These are phyloP conservation scores for Anhinga rufa DNA, from an alignment of 2,113 vertebrate species.

Conservation along the genomic window DNA sequence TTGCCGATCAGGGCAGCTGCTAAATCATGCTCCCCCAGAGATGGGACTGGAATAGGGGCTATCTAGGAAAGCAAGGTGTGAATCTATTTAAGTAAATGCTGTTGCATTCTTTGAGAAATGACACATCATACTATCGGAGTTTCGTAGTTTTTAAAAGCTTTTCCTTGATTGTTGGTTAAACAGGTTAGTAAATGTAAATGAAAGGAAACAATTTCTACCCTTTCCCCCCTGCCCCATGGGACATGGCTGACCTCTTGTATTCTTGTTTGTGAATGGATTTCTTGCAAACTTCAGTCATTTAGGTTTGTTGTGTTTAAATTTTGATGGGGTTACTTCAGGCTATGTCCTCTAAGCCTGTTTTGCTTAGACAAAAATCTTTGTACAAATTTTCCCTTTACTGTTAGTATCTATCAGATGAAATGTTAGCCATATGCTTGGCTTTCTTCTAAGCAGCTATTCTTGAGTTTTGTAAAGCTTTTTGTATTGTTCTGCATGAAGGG, in stretches of 20 bases:
- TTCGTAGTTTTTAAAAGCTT: background rate
- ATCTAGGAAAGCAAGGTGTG: background rate
- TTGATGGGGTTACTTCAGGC: background rate
- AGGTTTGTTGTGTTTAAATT: background rate
- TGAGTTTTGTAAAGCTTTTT: background rate
- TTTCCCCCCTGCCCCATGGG: fast-evolving
- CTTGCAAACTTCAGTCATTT: background rate
- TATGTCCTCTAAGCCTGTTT: background rate
- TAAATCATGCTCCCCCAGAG: background rate
- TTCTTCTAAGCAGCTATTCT: background rate
- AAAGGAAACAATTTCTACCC: background rate
- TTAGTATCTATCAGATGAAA: background rate
- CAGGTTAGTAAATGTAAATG: background rate
- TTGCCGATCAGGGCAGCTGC: background rate
- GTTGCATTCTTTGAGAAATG: background rate
- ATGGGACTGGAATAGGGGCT: background rate
- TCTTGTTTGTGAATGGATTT: background rate
- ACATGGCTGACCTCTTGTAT: background rate
- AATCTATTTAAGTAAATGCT: background rate
- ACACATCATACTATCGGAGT: background rate
- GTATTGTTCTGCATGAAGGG: background rate
- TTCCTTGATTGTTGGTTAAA: background rate
- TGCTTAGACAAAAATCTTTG: background rate
- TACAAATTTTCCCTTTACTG: background rate
- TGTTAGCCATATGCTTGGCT: background rate